Evolutionary conservation across 2,888 invertebrate genomes (phyloP).

Genomic region (Sipha maydis): DNA sequence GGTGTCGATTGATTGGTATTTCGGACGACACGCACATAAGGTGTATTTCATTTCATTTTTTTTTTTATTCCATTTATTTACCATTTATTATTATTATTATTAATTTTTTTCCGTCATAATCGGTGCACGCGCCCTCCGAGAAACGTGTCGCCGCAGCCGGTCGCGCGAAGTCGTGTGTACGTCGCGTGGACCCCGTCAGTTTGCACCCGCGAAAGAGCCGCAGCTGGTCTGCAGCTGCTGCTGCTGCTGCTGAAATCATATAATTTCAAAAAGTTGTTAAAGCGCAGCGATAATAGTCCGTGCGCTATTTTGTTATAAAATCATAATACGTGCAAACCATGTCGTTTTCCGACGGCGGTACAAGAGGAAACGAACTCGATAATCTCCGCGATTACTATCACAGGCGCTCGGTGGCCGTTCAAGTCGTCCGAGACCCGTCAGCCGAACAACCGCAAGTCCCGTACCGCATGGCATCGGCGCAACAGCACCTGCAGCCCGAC

Average conservation of each 20-base stretch:
- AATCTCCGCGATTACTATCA: background rate
- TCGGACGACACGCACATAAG: slow-evolving; percentile 24
- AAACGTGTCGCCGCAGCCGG: no score
- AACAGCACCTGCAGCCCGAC: background rate
- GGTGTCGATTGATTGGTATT: slow-evolving; percentile 1
- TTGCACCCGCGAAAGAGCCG: no score
- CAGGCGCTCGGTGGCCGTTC: background rate
- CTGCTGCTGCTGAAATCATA: no score
- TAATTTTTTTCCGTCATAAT: no score
- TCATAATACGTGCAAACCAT: background rate
- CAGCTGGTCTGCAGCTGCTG: no score
- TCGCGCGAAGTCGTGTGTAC: no score
- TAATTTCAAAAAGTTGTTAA: no score
- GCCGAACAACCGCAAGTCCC: background rate
- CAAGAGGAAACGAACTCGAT: no score
- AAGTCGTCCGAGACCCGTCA: background rate
- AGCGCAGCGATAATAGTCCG: no score
- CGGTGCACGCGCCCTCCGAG: background rate
- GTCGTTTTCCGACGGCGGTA: background rate
- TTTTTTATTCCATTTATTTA: background rate
- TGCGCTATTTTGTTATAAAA: no score
- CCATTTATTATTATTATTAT: no score
- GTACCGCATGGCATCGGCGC: slow-evolving; percentile 21
- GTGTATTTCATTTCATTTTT: background rate
- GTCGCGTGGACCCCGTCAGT: no score